Evolutionary conservation across 2,113 vertebrate genomes (phyloP).

Genomic region (Tiliqua scincoides): DNA sequence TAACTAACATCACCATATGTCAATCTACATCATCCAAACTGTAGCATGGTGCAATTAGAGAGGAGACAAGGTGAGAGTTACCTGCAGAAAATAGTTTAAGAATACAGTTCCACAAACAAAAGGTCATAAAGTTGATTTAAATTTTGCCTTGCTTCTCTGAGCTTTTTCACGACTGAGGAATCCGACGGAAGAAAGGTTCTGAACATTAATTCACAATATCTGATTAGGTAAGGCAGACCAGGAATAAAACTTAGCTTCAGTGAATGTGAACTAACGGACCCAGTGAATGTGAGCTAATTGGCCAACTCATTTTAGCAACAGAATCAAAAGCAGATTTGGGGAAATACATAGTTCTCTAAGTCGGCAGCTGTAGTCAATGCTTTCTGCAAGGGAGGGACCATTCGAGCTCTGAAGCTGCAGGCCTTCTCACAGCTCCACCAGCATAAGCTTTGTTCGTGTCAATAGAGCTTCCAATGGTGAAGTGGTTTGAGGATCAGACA

Average conservation of each 20-base stretch:
- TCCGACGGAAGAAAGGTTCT: neutral
- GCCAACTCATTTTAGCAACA: neutral
- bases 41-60: neutral
- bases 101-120: neutral
- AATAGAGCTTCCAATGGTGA: conserved; percentile 9
- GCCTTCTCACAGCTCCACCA: neutral
- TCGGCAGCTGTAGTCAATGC: neutral
- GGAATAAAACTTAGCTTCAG: neutral
- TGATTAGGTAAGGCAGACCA: neutral
- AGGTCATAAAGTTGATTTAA: neutral
- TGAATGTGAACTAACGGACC: neutral
- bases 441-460: neutral
- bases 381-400: neutral
- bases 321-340: neutral
- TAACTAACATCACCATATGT: conserved; percentile 22
- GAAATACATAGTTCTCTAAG: neutral
- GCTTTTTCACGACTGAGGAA: neutral
- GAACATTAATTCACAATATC: neutral
- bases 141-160: neutral
- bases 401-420: neutral
- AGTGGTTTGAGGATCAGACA: neutral
- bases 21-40: conserved; percentile 2
- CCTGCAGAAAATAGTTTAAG: neutral
- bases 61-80: neutral
- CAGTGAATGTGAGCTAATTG: neutral